Conservation (phyloP, 2,113 vertebrate species). For the Gallinago paraguaiae region DNA sequence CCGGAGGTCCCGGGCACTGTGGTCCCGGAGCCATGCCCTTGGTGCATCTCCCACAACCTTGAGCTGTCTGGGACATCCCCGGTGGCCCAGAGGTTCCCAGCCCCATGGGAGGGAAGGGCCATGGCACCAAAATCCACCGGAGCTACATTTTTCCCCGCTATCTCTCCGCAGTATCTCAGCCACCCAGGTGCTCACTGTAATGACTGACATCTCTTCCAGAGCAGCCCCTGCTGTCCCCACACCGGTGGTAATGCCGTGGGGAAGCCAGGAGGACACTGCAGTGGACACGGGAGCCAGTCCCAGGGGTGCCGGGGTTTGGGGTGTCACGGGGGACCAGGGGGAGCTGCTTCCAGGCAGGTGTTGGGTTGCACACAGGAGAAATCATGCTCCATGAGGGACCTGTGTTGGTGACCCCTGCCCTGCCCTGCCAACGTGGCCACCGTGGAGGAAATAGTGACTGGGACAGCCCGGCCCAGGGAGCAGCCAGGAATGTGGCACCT, state of each 20-base stretch:
- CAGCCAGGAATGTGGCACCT: conserved; percentile 18
- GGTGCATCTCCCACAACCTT: accelerated
- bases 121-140: not conserved
- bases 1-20: too few species aligned
- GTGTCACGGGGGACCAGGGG: accelerated
- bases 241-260: accelerated
- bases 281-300: accelerated
- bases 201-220: accelerated
- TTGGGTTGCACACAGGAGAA: not conserved
- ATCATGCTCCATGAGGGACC: accelerated
- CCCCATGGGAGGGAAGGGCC: not conserved
- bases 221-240: not conserved
- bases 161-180: not conserved
- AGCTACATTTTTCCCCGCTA: not conserved
- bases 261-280: accelerated
- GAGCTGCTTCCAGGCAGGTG: not conserved
- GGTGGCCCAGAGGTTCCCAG: not conserved
- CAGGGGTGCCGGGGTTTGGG: too few species aligned
- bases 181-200: accelerated
- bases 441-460: accelerated
- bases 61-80: not conserved
- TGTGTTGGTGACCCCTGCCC: not conserved
- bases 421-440: not conserved
- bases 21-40: accelerated
- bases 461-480: not conserved